phyloP scores from a whole-genome alignment of 2,113 vertebrate genomes.

The Poicephalus gulielmi region DNA sequence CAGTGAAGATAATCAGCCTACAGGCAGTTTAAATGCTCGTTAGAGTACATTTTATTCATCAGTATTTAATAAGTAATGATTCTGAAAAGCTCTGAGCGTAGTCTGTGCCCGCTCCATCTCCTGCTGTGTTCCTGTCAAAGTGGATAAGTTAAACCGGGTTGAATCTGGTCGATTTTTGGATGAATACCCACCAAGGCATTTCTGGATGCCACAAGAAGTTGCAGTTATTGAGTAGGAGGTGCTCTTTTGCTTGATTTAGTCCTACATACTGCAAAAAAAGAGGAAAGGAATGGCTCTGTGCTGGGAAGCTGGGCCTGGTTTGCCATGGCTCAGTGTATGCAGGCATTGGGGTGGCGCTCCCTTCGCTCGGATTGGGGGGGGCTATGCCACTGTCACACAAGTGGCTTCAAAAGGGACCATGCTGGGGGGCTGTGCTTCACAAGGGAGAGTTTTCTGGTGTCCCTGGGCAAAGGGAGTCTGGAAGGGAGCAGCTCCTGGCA shows the following conservation, averaged over 20 bases:
- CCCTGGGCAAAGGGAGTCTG: rapidly evolving
- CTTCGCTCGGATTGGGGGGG: rapidly evolving
- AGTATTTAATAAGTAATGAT: constrained; percentile 48
- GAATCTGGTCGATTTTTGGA: neutral
- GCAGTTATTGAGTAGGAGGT: neutral
- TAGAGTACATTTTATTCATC: neutral
- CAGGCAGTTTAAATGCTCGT: constrained; percentile 22
- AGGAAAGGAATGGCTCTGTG: neutral
- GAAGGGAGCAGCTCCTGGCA: neutral
- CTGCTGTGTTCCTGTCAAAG: constrained; percentile 54
- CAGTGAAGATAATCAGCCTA: neutral
- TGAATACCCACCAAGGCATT: constrained; percentile 11
- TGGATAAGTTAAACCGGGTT: constrained; percentile 6
- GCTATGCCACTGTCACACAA: neutral
- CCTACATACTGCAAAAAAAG: neutral
- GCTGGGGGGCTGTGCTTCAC: rapidly evolving
- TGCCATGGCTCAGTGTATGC: rapidly evolving
- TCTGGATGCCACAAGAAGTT: neutral
- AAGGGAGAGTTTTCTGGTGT: neutral
- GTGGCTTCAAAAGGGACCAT: rapidly evolving
- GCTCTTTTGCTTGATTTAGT: neutral
- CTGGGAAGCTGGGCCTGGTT: neutral
- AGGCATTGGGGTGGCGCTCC: neutral
- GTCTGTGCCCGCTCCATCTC: constrained; percentile 3
- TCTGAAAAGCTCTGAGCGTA: constrained; percentile 20